Percentiles rank a stretch among this genome's conserved stretches.
These are phyloP conservation scores for Argynnis bischoffii DNA, from an alignment of 2,888 invertebrate species.

Conservation along the genomic window DNA sequence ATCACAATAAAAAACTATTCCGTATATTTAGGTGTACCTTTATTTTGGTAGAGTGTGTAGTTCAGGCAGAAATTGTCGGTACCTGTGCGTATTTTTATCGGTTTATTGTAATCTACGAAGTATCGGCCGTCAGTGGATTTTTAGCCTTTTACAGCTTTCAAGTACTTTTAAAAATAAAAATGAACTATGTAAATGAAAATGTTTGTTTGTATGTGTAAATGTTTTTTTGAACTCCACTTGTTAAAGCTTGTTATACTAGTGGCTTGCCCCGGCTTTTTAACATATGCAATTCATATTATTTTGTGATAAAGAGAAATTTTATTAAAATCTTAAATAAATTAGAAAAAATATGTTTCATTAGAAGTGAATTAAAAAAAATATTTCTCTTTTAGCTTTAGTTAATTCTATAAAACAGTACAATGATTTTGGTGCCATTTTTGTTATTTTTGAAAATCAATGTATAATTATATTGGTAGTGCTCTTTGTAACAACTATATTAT, in stretches of 20 bases:
- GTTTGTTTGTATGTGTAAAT: conserved; percentile 8
- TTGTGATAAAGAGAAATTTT: too few species aligned
- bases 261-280: too few species aligned
- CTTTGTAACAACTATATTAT: too few species aligned
- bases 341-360: too few species aligned
- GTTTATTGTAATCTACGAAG: conserved; percentile 37
- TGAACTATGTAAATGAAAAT: conserved; percentile 5
- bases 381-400: too few species aligned
- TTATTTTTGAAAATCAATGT: too few species aligned
- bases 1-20: not conserved
- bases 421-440: too few species aligned
- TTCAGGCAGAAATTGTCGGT: conserved; percentile 28
- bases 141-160: conserved; percentile 31
- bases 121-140: conserved; percentile 30
- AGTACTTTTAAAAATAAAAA: conserved; percentile 34
- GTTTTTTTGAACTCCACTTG: not conserved
- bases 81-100: conserved; percentile 36
- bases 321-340: too few species aligned
- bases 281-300: too few species aligned
- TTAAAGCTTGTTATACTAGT: not conserved
- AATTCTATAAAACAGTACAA: too few species aligned
- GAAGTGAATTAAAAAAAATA: too few species aligned
- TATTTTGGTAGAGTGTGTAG: conserved; percentile 7
- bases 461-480: too few species aligned
- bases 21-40: not conserved